These are phyloP conservation scores for Augochlorella aurata DNA, from an alignment of 2,888 invertebrate species.

Conservation along the genomic window DNA sequence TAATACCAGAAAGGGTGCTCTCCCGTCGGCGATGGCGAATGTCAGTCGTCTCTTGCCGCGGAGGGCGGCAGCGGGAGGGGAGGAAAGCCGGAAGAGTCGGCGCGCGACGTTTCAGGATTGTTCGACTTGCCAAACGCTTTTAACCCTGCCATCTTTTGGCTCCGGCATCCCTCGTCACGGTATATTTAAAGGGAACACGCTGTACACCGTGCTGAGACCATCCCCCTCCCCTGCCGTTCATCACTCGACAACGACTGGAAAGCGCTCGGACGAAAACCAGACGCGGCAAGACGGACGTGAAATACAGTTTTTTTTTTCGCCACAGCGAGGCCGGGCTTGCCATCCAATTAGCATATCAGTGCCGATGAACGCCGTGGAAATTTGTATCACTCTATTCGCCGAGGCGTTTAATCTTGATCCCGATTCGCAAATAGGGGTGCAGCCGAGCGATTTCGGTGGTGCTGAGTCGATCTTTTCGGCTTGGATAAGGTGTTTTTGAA, in stretches of 20 bases:
- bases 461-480: not conserved
- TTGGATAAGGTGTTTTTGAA: not conserved
- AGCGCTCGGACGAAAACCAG: conserved; percentile 10
- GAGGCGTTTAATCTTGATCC: not conserved
- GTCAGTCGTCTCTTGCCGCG: conserved; percentile 48
- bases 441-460: not conserved
- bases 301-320: conserved; percentile 13
- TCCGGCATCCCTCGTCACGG: conserved; percentile 26
- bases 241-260: conserved; percentile 19
- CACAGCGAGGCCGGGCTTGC: not conserved
- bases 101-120: conserved; percentile 43
- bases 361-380: conserved; percentile 29
- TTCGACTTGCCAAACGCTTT: conserved; percentile 60
- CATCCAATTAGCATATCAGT: conserved; percentile 37
- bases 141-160: conserved; percentile 37
- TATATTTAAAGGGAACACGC: conserved; percentile 37
- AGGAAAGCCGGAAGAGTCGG: conserved; percentile 35
- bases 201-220: not conserved
- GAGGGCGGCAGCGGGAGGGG: conserved; percentile 33
- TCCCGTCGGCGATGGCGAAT: conserved; percentile 60
- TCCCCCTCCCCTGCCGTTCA: conserved; percentile 17
- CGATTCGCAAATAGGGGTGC: conserved; percentile 7
- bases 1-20: conserved; percentile 66
- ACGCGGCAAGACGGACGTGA: conserved; percentile 18
- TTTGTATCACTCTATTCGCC: conserved; percentile 31